Evolutionary conservation across 2,113 vertebrate genomes (phyloP).

Genomic region (Sporophila hypoxantha): DNA sequence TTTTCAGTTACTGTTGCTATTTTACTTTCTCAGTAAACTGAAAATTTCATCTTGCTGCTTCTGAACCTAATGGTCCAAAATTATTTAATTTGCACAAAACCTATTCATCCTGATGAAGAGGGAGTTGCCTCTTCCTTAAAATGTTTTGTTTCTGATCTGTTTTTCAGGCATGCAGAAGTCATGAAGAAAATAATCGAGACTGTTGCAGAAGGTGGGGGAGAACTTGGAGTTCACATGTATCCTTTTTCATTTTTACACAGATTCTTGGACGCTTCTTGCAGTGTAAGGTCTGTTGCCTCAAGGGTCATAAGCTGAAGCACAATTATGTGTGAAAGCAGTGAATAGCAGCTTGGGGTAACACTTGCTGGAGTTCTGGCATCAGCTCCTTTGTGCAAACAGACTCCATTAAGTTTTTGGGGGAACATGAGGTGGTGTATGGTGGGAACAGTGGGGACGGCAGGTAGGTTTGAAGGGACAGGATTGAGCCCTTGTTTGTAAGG

Average conservation of each 20-base stretch:
- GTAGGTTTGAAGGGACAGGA: neutral
- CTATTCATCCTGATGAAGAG: neutral
- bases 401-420: neutral
- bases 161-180: slow-evolving; percentile 92
- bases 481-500: neutral
- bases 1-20: neutral
- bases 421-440: fast-evolving
- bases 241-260: slow-evolving; percentile 62
- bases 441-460: neutral
- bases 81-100: neutral
- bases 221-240: slow-evolving; percentile 99
- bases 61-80: neutral
- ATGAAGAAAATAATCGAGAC: slow-evolving; percentile 99
- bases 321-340: neutral
- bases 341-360: neutral
- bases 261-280: neutral
- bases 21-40: neutral
- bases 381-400: neutral
- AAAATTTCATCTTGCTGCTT: neutral
- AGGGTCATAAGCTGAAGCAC: neutral
- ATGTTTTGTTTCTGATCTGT: slow-evolving; percentile 5
- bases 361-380: neutral
- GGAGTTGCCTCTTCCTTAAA: neutral
- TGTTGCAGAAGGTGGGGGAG: slow-evolving; percentile 96
- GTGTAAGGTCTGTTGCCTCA: neutral